Base-by-base conservation (phyloP, 2,888 invertebrate species). In the Lithophane semibrunnea region DNA sequence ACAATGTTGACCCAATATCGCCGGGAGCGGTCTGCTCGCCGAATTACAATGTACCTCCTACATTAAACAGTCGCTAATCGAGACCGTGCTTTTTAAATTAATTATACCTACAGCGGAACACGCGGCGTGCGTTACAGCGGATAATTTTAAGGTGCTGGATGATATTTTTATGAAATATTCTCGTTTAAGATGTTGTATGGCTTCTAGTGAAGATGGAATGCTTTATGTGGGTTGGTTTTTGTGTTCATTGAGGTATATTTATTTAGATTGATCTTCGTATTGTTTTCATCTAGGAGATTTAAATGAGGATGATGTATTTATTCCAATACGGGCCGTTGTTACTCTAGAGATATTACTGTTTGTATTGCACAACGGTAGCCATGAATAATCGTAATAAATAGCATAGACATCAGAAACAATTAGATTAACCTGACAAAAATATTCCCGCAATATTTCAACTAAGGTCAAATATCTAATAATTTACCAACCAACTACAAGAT, bases 1-100 rank as follows among this genome's bases (percentile, higher is more conserved):
- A 92, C 93, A 92, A 90, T 93, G 93, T 93, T 93, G 93, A 93
- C 93, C 93, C 91, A 93, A 88, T 91, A 92, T 88, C 90, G 87
- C 37, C 73, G 83, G 80, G 83, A 84, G 85, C 87, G 81, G 83
- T 65, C 82, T 82, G 84, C 73, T 84, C 80, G 84, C 76, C 86
- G 85, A 85, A 90, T 90, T 92, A 92, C 92, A 89, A 88, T 91
- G 89, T 91, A 89, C 89, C 86, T 83, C 68, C 85, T 88, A 92
- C 88, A 90, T 88, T 90, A 90, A 90, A 91, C 92, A 90, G 83
- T 87, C 82, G 86, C 88, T 89, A 88, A 91, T 90, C 89, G 90
- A 86, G 89, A 89, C 86, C 84, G 78, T 76, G 83, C 77, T 86
- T 87, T 87, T 87, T 85, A 82, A 86, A 88, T 85, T 88, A 88